These are phyloP conservation scores for Chroicocephalus ridibundus DNA, from an alignment of 2,113 vertebrate species.

Conservation along the genomic window DNA sequence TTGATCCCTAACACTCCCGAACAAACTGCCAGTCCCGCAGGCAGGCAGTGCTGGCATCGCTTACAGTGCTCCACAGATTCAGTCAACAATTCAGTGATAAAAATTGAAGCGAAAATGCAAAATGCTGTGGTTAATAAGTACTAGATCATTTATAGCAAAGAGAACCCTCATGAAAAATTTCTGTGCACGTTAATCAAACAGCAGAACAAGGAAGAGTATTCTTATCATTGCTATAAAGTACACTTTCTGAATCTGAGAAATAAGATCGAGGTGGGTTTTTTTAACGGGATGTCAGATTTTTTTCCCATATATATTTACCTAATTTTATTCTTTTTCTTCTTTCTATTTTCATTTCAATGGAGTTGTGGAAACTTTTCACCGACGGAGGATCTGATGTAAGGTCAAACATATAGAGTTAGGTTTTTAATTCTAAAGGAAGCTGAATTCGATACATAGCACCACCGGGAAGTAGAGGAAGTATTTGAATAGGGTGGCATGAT, in stretches of 20 bases:
- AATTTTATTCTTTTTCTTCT: neutral
- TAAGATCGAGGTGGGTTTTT: neutral
- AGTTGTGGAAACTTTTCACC: neutral
- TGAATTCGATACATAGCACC: neutral
- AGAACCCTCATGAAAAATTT: neutral
- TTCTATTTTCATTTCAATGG: neutral
- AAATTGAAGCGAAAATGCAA: neutral
- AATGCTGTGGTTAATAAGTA: neutral
- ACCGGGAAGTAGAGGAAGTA: neutral
- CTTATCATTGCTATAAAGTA: neutral
- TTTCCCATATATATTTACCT: neutral
- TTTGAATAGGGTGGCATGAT: neutral
- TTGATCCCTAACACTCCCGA: neutral
- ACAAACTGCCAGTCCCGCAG: rapidly evolving
- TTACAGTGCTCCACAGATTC: neutral
- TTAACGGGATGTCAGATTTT: neutral
- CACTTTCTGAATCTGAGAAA: neutral
- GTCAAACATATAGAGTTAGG: neutral
- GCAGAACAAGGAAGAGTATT: neutral
- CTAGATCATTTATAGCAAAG: neutral
- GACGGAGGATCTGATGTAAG: neutral
- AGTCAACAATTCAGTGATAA: neutral
- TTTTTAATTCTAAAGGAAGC: neutral
- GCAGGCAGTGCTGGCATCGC: neutral
- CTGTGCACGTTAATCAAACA: neutral